Percentiles rank a stretch among this genome's conserved stretches.
Evolutionary conservation across 2,113 vertebrate genomes (phyloP).

Genomic region (Tiliqua scincoides): DNA sequence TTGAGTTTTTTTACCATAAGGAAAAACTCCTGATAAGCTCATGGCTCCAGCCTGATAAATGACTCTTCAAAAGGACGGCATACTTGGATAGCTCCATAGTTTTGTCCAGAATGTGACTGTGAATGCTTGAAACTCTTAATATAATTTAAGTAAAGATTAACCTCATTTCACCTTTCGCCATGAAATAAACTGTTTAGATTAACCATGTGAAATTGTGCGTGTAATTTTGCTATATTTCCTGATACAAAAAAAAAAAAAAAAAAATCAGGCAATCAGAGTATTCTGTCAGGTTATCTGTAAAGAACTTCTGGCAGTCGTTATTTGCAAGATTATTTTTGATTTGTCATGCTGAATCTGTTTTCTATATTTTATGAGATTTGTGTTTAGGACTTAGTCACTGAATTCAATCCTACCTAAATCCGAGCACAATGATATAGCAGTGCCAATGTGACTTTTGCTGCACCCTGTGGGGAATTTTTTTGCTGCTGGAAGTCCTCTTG

Average conservation of each 20-base stretch:
- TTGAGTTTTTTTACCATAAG: not conserved
- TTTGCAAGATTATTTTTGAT: not conserved
- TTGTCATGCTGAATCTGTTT: not conserved
- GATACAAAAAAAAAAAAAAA: accelerated
- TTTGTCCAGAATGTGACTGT: slow-evolving; percentile 39
- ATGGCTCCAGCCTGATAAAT: not conserved
- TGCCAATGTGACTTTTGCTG: no score
- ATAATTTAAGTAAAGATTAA: slow-evolving; percentile 61
- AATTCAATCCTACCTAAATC: no score
- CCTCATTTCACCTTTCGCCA: slow-evolving; percentile 61
- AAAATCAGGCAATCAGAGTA: not conserved
- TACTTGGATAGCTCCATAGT: slow-evolving; percentile 32
- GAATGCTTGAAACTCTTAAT: slow-evolving; percentile 44
- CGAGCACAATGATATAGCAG: no score
- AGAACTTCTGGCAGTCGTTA: not conserved
- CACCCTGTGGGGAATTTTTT: no score
- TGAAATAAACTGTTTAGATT: slow-evolving; percentile 46
- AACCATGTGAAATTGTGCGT: not conserved
- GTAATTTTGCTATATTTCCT: not conserved
- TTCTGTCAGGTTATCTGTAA: not conserved
- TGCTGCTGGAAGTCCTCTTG: no score
- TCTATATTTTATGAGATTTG: not conserved
- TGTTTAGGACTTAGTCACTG: not conserved
- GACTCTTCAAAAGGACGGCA: slow-evolving; percentile 1
- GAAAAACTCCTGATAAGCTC: not conserved